Evolutionary conservation across 2,113 vertebrate genomes (phyloP).

Genomic region (Tinamus guttatus): DNA sequence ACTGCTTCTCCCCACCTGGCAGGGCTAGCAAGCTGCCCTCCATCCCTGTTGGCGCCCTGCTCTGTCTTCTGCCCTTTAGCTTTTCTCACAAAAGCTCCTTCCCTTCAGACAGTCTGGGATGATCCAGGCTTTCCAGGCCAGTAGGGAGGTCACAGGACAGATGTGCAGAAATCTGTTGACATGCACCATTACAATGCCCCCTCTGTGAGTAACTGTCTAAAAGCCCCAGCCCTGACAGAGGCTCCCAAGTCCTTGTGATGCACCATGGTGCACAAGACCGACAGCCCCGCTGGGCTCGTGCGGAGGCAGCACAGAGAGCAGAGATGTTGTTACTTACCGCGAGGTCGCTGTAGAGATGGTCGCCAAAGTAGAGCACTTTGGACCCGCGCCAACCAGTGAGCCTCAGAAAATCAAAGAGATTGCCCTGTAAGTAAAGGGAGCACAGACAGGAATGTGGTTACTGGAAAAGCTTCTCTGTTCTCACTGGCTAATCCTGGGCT

Average conservation of each 20-base stretch:
- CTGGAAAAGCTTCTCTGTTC: neutral
- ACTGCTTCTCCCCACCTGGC: neutral
- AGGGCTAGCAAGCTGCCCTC: neutral
- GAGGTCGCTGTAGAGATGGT: conserved; percentile 96
- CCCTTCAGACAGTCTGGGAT: neutral
- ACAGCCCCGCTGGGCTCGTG: too few species aligned
- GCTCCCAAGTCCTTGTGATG: neutral
- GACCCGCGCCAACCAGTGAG: conserved; percentile 94
- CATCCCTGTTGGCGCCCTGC: neutral
- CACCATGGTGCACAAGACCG: neutral
- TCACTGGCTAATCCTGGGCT: neutral
- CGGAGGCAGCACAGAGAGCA: neutral
- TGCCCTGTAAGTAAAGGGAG: conserved; percentile 81
- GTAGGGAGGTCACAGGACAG: too few species aligned
- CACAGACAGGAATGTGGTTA: neutral
- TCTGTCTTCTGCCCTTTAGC: neutral
- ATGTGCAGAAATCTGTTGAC: neutral
- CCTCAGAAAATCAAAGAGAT: conserved; percentile 92
- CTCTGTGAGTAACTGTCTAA: neutral
- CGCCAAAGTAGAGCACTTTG: conserved; percentile 96
- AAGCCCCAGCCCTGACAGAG: neutral
- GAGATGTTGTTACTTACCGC: conserved; percentile 82
- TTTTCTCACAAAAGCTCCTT: neutral
- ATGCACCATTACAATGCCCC: neutral
- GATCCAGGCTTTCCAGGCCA: neutral